Percentiles rank a stretch among this genome's conserved stretches.
Evolutionary conservation across 2,888 invertebrate genomes (phyloP).

Genomic region (Pandemis heparana): DNA sequence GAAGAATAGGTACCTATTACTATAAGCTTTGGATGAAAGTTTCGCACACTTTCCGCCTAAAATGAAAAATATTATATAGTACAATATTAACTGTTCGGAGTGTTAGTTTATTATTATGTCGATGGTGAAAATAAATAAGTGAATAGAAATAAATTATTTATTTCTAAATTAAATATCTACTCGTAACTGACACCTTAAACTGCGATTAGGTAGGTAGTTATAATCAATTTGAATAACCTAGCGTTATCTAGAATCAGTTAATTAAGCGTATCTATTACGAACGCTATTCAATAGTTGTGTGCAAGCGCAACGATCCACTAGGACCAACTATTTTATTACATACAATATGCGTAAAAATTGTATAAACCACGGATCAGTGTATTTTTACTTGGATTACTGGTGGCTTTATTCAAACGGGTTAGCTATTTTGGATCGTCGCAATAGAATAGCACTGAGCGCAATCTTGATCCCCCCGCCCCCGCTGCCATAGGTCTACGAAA

Average conservation of each 20-base stretch:
- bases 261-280: neutral
- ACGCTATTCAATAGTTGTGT: neutral
- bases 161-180: too few relatives aligned
- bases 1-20: too few relatives aligned
- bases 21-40: neutral
- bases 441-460: too few relatives aligned
- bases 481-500: too few relatives aligned
- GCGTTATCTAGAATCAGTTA: neutral
- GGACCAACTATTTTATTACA: neutral
- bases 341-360: neutral
- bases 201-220: too few relatives aligned
- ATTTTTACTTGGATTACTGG: too few relatives aligned
- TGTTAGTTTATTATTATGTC: neutral
- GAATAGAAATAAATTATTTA: neutral
- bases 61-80: neutral
- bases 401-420: neutral
- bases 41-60: neutral
- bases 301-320: neutral
- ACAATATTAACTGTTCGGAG: neutral
- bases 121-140: neutral
- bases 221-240: neutral
- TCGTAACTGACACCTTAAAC: too few relatives aligned
- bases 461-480: too few relatives aligned
- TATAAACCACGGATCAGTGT: neutral
- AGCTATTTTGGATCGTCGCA: neutral